phyloP scores from a whole-genome alignment of 2,888 invertebrate species.

The Philonicus albiceps region DNA sequence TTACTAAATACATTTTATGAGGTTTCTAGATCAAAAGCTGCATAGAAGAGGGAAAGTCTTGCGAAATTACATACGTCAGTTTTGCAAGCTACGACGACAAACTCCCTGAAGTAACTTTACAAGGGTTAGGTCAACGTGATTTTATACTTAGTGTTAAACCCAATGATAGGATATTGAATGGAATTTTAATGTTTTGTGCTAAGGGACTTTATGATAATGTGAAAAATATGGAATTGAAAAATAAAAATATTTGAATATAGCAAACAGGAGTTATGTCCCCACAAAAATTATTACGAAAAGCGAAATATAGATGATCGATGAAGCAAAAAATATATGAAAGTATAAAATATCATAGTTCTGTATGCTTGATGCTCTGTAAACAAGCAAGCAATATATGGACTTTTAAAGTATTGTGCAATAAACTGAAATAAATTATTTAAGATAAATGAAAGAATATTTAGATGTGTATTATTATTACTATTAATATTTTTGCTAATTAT shows the following conservation, averaged over 20 bases:
- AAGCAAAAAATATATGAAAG: too few relatives aligned
- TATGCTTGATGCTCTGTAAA: too few relatives aligned
- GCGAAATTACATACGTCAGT: neutral
- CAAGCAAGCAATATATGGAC: too few relatives aligned
- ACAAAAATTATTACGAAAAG: too few relatives aligned
- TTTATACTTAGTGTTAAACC: neutral
- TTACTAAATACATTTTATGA: neutral
- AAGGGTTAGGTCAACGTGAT: neutral
- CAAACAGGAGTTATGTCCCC: neutral
- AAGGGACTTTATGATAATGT: neutral
- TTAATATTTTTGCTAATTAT: too few relatives aligned
- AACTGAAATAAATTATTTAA: too few relatives aligned
- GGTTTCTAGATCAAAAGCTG: neutral
- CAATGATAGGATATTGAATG: neutral
- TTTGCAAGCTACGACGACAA: neutral
- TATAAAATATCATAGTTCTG: too few relatives aligned
- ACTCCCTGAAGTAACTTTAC: neutral
- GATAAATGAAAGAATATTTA: too few relatives aligned
- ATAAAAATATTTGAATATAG: too few relatives aligned
- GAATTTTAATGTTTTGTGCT: neutral
- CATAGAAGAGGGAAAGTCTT: neutral
- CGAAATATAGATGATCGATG: too few relatives aligned
- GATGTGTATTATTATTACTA: too few relatives aligned
- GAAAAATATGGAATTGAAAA: neutral
- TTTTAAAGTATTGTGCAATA: too few relatives aligned